These are phyloP conservation scores for Mactra quadrangularis DNA, from an alignment of 1,140 invertebrate genomes.

Conservation along the genomic window DNA sequence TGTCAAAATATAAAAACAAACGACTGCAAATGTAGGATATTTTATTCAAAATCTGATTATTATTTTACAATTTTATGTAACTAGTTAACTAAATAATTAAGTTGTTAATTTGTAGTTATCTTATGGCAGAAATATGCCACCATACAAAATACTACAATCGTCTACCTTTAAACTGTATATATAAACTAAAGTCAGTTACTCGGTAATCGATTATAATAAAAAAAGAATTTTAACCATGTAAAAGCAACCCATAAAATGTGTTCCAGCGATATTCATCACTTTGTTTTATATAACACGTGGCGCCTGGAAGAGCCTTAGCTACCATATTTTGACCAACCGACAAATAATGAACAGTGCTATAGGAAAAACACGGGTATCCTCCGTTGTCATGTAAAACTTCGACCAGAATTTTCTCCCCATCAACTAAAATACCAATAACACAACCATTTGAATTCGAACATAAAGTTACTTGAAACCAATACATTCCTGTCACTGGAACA, in stretches of 20 bases:
- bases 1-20: no score
- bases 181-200: no score
- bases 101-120: no score
- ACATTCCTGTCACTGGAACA: background rate
- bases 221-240: background rate
- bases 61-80: no score
- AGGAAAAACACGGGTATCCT: background rate
- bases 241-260: background rate
- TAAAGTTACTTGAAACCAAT: background rate
- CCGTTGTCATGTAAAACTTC: background rate
- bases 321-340: background rate
- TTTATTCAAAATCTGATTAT: no score
- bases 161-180: no score
- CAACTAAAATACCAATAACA: background rate
- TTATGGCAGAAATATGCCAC: no score
- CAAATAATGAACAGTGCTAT: background rate
- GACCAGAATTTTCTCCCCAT: background rate
- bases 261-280: slow-evolving; percentile 2
- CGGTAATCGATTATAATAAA: no score
- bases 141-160: no score
- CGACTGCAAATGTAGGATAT: no score
- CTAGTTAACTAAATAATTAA: no score
- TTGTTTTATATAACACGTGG: background rate
- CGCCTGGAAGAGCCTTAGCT: background rate
- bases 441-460: background rate